Conservation (phyloP, 2,113 vertebrate genomes). For the Harpagus bidentatus region DNA sequence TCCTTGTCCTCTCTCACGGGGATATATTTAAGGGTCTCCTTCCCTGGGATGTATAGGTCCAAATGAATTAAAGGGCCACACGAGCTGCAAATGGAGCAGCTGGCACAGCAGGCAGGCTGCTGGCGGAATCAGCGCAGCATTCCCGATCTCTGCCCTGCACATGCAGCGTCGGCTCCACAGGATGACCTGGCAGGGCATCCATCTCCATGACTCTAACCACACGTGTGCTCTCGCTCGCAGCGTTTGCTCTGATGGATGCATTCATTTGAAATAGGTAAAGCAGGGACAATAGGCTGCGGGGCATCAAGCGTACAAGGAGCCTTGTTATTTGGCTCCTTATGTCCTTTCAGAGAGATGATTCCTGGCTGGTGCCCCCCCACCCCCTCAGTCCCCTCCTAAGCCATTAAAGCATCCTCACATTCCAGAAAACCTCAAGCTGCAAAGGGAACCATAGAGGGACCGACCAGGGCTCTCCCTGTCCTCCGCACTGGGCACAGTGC, state of each 20-base stretch:
- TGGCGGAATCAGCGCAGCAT: background rate
- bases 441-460: background rate
- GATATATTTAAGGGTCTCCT: background rate
- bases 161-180: background rate
- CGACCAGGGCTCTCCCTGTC: background rate
- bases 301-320: rapidly evolving
- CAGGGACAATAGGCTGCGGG: background rate
- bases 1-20: background rate
- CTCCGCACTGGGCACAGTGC: rapidly evolving
- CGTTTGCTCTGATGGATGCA: rapidly evolving
- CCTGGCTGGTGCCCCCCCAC: background rate
- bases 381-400: background rate
- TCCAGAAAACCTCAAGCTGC: background rate
- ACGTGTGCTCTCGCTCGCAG: background rate
- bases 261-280: background rate
- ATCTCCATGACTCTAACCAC: background rate
- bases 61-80: background rate
- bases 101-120: too few species aligned
- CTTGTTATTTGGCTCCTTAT: background rate
- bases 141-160: background rate
- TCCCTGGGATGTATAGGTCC: too few species aligned
- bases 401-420: background rate
- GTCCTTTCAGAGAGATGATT: background rate
- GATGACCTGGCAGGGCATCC: background rate
- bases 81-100: background rate